Percentiles rank a stretch among this genome's conserved stretches.
Evolutionary conservation across 2,113 vertebrate species (phyloP).

Genomic region (Xiphophorus hellerii): DNA sequence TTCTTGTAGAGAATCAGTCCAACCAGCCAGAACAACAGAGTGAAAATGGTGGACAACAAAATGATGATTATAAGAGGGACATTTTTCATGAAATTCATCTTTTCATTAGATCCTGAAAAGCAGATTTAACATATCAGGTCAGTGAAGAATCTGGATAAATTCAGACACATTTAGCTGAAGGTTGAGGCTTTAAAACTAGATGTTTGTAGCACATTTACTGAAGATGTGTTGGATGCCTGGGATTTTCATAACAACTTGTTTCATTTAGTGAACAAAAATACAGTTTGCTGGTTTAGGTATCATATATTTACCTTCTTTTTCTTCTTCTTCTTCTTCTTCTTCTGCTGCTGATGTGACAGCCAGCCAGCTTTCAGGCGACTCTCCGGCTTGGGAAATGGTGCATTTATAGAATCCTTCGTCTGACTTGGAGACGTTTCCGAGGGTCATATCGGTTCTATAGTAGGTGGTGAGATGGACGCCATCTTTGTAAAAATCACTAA

Average conservation of each 20-base stretch:
- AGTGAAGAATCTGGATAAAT: not conserved
- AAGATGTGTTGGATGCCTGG: no score
- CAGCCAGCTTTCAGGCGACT: conserved; percentile 41
- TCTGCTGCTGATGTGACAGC: not conserved
- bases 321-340: not conserved
- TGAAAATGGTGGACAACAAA: not conserved
- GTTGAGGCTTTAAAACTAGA: not conserved
- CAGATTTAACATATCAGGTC: not conserved
- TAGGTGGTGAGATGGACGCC: fast-evolving
- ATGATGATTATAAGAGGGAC: fast-evolving
- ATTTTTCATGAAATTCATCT: not conserved
- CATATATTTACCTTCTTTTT: not conserved
- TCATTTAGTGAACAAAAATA: no score
- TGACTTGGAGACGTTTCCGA: not conserved
- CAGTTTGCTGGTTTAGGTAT: no score
- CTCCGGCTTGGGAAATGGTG: conserved; percentile 19
- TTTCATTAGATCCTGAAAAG: not conserved
- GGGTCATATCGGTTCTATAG: conserved; percentile 9
- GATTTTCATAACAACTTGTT: no score
- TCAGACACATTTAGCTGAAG: no score
- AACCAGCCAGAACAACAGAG: fast-evolving
- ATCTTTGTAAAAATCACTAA: conserved; percentile 39
- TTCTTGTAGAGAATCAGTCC: not conserved
- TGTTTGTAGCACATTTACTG: not conserved
- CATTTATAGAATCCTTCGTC: conserved; percentile 47